Evolutionary conservation across 1,140 invertebrate species (phyloP).

Genomic region (Drosophila busckii): DNA sequence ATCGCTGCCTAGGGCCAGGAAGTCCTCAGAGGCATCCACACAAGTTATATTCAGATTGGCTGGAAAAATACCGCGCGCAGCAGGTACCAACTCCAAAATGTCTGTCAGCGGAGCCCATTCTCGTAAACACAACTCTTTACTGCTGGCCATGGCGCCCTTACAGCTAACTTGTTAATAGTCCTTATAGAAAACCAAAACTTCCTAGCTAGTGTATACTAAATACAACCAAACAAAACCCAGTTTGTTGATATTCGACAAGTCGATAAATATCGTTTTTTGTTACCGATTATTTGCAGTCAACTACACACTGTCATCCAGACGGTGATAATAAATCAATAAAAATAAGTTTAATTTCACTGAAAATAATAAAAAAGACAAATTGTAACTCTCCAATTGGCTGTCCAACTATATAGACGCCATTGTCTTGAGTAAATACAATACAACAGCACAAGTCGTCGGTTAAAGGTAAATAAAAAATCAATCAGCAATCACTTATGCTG

Average conservation of each 20-base stretch:
- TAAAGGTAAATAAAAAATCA: slow-evolving; percentile 20
- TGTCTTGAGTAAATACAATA: too few species aligned
- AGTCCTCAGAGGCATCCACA: slow-evolving; percentile 88
- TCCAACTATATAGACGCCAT: background rate
- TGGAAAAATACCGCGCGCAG: slow-evolving; percentile 87
- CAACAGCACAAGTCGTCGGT: too few species aligned
- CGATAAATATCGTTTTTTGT: background rate
- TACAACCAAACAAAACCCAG: slow-evolving; percentile 5
- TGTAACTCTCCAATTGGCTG: background rate
- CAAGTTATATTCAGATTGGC: slow-evolving; percentile 90
- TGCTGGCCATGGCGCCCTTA: slow-evolving; percentile 25
- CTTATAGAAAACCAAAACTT: background rate
- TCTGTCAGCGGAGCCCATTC: slow-evolving; percentile 91
- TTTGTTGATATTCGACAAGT: slow-evolving; percentile 30
- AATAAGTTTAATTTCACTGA: background rate
- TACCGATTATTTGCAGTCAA: background rate
- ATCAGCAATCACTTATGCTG: background rate
- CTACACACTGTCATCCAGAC: slow-evolving; percentile 1
- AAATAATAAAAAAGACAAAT: background rate
- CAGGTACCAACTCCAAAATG: slow-evolving; percentile 88
- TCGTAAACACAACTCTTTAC: slow-evolving; percentile 79
- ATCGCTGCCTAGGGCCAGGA: slow-evolving; percentile 91
- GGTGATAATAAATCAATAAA: slow-evolving; percentile 7
- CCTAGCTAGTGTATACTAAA: slow-evolving; percentile 7
- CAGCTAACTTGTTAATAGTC: background rate